Evolutionary conservation across 1,140 invertebrate genomes (phyloP).

Genomic region (Atta texana): DNA sequence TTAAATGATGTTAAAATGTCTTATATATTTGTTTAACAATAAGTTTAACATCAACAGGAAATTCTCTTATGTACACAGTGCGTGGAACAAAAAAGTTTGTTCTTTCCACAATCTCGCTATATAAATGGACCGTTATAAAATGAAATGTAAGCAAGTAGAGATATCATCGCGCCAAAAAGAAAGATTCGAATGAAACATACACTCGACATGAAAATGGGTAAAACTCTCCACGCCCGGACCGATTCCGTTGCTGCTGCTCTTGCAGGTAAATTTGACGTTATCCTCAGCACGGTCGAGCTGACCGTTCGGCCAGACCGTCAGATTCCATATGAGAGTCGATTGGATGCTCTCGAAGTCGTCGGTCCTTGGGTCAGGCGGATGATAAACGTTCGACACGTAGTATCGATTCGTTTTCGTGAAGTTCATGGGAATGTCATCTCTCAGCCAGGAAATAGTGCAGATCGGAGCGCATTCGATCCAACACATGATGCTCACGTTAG

Average conservation of each 20-base stretch:
- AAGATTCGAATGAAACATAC: constrained; percentile 87
- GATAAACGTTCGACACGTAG: constrained; percentile 88
- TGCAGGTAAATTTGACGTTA: constrained; percentile 94
- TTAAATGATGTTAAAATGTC: neutral
- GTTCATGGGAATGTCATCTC: constrained; percentile 90
- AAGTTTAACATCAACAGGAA: neutral
- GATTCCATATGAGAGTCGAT: constrained; percentile 93
- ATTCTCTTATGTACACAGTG: neutral
- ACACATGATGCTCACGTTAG: constrained; percentile 93
- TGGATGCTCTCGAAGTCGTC: constrained; percentile 95
- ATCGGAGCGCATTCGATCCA: constrained; percentile 95
- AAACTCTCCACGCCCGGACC: constrained; percentile 92
- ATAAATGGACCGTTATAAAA: constrained; percentile 4
- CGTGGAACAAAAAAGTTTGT: neutral
- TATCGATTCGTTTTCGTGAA: constrained; percentile 89
- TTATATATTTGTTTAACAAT: neutral
- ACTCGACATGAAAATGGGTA: constrained; percentile 94
- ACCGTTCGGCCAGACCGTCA: constrained; percentile 92
- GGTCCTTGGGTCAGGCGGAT: constrained; percentile 89
- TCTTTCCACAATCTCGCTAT: neutral
- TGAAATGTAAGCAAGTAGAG: constrained; percentile 10
- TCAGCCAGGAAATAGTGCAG: constrained; percentile 94
- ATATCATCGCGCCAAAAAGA: neutral
- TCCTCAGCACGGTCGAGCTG: constrained; percentile 92
- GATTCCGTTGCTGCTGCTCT: constrained; percentile 92